Base-by-base conservation (phyloP, 1,140 invertebrate species). In the Grapholita molesta region DNA sequence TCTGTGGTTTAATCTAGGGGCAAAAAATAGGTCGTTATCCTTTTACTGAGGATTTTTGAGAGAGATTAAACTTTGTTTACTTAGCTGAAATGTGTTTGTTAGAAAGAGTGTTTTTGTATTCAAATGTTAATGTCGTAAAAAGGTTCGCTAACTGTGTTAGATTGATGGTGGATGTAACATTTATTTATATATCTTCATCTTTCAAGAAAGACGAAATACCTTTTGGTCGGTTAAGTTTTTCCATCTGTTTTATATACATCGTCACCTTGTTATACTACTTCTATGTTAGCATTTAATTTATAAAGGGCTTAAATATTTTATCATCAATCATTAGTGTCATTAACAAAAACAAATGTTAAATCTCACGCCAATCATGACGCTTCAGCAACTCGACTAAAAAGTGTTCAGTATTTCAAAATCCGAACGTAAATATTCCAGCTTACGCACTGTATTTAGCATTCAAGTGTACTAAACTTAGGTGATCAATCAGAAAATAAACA, bases 401-500 rank as follows among this genome's bases (percentile, higher is more conserved):
- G 15, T 15, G 35, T 5, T 35, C 11, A 38, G 35, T n/a, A 48
- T 48, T 48, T 48, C 5, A 48, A 48, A 48, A 48, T 48, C 42
- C 42, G 42, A 48, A 48, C 42, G 42, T 48, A 48, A 48, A 48
- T 48, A 48, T 48, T 48, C 18, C 18, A 48, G 42, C n/a, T 55
- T 61, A 61, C 55, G 55, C 55, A 61, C 55, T 61, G 55, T 61
- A 61, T 61, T 61, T 61, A 61, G 55, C 55, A 61, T 61, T 61
- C 55, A 57, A 57, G 21, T 61, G 55, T 55, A 68, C 66, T 69
- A 70, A 68, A 65, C 69, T 71, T 70, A 73, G 68, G 70, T 70
- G 69, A 76, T 76, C 72, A 72, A 75, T 78, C 69, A 66, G 70
- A 75, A 80, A 74, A 81, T 75, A 81, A 76, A 76, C 70, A 79